phyloP scores from a whole-genome alignment of 2,797 vertebrate genomes.

The Cossypha heuglini region DNA sequence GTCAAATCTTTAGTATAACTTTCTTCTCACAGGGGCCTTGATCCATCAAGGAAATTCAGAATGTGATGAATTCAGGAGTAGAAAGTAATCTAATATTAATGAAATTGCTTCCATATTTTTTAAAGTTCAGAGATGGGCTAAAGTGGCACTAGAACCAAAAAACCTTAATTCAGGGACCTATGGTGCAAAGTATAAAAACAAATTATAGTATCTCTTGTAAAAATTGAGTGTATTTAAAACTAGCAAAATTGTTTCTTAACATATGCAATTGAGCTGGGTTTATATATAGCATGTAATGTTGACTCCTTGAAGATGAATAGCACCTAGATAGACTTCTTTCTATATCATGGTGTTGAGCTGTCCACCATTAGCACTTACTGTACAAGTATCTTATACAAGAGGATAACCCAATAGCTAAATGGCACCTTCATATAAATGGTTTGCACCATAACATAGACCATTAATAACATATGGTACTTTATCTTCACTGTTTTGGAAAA shows the following conservation, averaged over 20 bases:
- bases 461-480: conserved; percentile 31
- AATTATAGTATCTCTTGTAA: neutral
- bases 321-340: neutral
- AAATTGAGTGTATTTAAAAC: neutral
- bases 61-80: neutral
- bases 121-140: neutral
- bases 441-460: neutral
- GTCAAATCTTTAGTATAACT: neutral
- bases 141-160: neutral
- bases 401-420: neutral
- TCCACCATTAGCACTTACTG: neutral
- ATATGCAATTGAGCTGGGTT: neutral
- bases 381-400: neutral
- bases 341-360: neutral
- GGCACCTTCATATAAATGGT: neutral
- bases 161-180: neutral
- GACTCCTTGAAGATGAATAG: neutral
- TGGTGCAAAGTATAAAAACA: neutral
- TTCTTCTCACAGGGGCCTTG: neutral
- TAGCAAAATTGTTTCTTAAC: neutral
- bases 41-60: neutral
- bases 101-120: neutral
- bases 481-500: conserved; percentile 27
- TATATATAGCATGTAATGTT: neutral
- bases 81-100: neutral